phyloP scores from a whole-genome alignment of 2,888 invertebrate genomes.

The Ceriagrion tenellum region DNA sequence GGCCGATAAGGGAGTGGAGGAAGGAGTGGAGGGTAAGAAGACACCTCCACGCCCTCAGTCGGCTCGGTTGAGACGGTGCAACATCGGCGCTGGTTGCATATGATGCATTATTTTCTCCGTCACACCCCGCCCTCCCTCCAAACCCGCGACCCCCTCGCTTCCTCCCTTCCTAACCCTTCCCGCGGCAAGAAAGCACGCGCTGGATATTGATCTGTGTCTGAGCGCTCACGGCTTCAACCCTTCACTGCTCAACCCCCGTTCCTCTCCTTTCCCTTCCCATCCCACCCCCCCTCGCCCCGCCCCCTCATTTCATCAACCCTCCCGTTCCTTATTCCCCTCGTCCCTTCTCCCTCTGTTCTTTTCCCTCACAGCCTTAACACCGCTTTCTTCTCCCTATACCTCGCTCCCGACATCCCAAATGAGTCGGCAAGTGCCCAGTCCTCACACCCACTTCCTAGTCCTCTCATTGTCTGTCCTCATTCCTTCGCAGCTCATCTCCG shows the following conservation, averaged over 20 bases:
- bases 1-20: not conserved
- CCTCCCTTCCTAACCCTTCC: not conserved
- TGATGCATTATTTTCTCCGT: constrained; percentile 59
- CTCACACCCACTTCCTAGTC: not conserved
- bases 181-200: constrained; percentile 61
- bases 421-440: not conserved
- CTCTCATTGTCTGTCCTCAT: not conserved
- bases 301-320: not conserved
- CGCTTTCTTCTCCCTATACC: no score
- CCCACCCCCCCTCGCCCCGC: not conserved
- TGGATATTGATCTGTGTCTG: constrained; percentile 61
- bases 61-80: not conserved
- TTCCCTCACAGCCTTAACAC: no score
- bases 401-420: not conserved
- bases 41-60: not conserved
- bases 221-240: constrained; percentile 55
- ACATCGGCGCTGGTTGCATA: constrained; percentile 47
- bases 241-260: not conserved
- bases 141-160: not conserved
- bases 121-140: not conserved
- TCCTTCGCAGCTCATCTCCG: not conserved
- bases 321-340: not conserved
- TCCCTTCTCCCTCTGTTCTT: not conserved
- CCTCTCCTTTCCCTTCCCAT: not conserved
- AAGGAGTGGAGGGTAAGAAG: not conserved